Evolutionary conservation across 2,113 vertebrate genomes (phyloP).

Genomic region (Eclectus roratus): DNA sequence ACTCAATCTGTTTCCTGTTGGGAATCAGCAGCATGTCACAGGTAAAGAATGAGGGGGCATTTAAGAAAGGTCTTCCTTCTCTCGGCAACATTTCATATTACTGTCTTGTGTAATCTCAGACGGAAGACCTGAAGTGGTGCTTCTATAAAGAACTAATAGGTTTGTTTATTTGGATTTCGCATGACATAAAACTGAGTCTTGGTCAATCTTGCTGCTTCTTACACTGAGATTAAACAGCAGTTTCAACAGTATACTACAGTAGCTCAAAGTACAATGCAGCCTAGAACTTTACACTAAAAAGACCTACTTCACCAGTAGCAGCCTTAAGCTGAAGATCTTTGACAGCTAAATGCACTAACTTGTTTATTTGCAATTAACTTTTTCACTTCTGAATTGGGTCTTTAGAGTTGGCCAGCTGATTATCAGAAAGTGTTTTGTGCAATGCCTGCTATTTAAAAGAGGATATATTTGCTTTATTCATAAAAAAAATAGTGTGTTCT

Average conservation of each 20-base stretch:
- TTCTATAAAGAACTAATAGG: not conserved
- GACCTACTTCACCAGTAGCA: not conserved
- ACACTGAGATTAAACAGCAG: not conserved
- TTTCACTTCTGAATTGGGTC: not conserved
- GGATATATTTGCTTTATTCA: not conserved
- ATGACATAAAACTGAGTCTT: fast-evolving
- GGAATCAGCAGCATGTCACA: constrained; percentile 89
- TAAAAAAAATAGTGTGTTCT: not conserved
- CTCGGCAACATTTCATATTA: fast-evolving
- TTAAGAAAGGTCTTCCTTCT: not conserved
- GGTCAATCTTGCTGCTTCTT: not conserved
- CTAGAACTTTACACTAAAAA: not conserved
- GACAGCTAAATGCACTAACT: not conserved
- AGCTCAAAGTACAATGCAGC: not conserved
- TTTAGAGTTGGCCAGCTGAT: not conserved
- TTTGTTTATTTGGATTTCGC: not conserved
- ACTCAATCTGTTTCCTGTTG: constrained; percentile 94
- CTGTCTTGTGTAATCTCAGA: fast-evolving
- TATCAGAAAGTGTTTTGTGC: not conserved
- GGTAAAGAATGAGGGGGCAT: constrained; percentile 63
- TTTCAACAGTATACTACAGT: not conserved
- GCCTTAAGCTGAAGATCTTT: not conserved
- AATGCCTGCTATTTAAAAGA: not conserved
- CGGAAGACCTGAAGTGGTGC: not conserved
- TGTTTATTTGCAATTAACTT: not conserved